Evolutionary conservation across 1,140 invertebrate species (phyloP), one percentile per base, ranked within the genome.

Genomic region (Bombus confusus): DNA sequence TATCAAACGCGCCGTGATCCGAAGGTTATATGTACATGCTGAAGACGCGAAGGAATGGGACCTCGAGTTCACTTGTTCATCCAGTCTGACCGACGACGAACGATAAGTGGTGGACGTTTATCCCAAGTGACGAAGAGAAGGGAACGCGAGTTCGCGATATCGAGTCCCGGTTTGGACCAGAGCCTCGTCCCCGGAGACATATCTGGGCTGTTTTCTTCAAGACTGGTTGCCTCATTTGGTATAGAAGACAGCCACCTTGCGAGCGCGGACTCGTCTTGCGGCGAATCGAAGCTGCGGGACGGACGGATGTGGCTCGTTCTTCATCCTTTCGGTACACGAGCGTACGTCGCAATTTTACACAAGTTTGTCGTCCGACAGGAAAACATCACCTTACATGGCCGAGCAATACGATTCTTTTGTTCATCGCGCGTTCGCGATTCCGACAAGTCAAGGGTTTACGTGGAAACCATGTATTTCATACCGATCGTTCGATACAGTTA

Each of bases 31-130:
- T n/a, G 37, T 41, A 72, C 72, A 52, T 9, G 47, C 28, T 10
- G 41, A 47, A 37, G 57, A 75, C 72, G 62, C 66, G 39, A 86
- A 91, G 89, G 88, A 92, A 92, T 88, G 88, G 84, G 84, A 84
- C 75, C 87, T 89, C 82, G 89, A 94, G 93, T 94, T 94, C 90
- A 94, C 92, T 94, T 93, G 93, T 90, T 91, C 92, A 80, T 93
- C 92, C 91, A 93, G 93, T 93, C 83, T 85, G 78, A 72, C 43
- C 64, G 57, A 82, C 57, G 73, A 59, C 68, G 86, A 86, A 71
- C 91, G 86, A 80, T 86, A 64, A n/a, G 78, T 83, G 93, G 94
- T 52, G 47, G 93, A 94, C 94, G 88, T 95, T 95, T 93, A 94
- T 93, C 93, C 85, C 93, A 83, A 37, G 75, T 59, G 73, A 39